Evolutionary conservation across 2,113 vertebrate species (phyloP).

Genomic region (Lutjanus erythropterus): DNA sequence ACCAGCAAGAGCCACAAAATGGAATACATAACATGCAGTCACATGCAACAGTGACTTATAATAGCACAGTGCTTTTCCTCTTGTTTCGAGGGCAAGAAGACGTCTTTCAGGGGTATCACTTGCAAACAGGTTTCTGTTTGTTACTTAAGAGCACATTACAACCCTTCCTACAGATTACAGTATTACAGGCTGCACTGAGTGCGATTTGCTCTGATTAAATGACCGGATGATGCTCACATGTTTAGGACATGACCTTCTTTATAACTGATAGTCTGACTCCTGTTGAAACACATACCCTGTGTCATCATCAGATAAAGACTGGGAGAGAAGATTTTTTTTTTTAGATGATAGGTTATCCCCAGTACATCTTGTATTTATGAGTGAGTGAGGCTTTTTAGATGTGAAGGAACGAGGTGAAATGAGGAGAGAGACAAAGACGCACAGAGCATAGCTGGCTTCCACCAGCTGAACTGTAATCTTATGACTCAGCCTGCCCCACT

Average conservation of each 20-base stretch:
- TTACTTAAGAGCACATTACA: neutral
- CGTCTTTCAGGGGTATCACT: neutral
- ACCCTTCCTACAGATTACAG: neutral
- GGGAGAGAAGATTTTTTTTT: neutral
- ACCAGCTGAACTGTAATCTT: conserved; percentile 61
- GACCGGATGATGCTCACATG: neutral
- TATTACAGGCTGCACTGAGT: neutral
- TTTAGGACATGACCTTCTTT: conserved; percentile 4
- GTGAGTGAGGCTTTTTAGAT: conserved; percentile 24
- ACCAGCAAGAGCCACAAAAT: conserved; percentile 20
- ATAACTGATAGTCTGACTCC: neutral
- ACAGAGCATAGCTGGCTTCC: conserved; percentile 42
- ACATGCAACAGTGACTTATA: conserved; percentile 52
- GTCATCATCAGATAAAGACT: neutral
- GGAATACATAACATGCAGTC: conserved; percentile 40
- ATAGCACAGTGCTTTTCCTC: conserved; percentile 39
- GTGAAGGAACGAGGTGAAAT: conserved; percentile 22
- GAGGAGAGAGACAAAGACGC: conserved; percentile 39
- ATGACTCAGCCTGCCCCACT: conserved; percentile 79
- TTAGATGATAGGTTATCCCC: neutral
- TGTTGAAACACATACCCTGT: neutral
- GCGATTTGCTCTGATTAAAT: neutral
- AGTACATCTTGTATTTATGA: conserved; percentile 42
- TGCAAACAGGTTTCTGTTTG: neutral
- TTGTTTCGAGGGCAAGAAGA: neutral